phyloP scores from a whole-genome alignment of 2,113 vertebrate genomes.

The Oxyruncus cristatus region DNA sequence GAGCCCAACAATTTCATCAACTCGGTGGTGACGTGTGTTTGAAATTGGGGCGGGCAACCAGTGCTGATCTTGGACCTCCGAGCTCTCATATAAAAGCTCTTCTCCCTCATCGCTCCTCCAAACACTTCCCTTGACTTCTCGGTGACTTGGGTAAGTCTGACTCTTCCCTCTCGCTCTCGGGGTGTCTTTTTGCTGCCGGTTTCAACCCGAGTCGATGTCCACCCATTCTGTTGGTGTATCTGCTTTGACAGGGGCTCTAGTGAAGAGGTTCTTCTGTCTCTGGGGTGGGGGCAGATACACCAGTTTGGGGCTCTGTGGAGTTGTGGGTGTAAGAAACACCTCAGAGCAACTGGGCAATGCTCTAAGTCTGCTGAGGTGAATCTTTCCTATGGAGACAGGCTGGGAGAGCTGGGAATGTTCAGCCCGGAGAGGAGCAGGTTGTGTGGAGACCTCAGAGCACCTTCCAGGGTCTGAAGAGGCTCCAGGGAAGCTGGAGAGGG shows the following conservation, averaged over 20 bases:
- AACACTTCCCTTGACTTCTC: not conserved
- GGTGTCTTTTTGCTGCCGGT: not conserved
- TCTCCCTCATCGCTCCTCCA: not conserved
- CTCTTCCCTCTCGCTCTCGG: not conserved
- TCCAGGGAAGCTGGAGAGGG: no score
- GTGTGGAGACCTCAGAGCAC: not conserved
- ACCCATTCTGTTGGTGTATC: not conserved
- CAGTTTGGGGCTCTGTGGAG: accelerated
- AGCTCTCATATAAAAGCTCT: slow-evolving; percentile 20
- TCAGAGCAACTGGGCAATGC: accelerated
- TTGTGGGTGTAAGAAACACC: not conserved
- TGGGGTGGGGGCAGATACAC: not conserved
- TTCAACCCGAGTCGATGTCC: not conserved
- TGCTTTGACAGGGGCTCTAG: not conserved
- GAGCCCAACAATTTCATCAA: not conserved
- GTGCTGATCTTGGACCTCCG: not conserved
- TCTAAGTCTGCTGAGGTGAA: not conserved
- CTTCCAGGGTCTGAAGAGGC: no score
- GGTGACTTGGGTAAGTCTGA: slow-evolving; percentile 11
- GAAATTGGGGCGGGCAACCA: not conserved
- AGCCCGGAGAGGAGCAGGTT: not conserved
- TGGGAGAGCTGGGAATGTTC: not conserved
- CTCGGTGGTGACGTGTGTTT: not conserved
- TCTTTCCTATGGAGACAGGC: accelerated
- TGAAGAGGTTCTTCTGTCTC: not conserved